phyloP scores from a whole-genome alignment of 2,113 vertebrate genomes.

The Gambusia holbrooki region DNA sequence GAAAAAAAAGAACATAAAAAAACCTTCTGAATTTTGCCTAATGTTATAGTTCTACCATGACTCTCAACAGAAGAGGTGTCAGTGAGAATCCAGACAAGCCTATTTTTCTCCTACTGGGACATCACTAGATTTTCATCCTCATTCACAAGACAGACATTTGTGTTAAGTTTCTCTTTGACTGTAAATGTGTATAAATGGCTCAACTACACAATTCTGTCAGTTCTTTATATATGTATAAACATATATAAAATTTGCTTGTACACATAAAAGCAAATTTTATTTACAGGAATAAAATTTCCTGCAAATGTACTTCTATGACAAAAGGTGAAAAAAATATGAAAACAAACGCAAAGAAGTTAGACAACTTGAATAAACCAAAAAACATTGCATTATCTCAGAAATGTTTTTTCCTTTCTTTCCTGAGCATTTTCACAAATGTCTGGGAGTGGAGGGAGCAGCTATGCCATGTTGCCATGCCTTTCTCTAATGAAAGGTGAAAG shows the following conservation, averaged over 20 bases:
- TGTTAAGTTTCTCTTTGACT: constrained; percentile 2
- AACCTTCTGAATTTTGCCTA: too few species aligned
- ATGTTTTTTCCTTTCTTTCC: not conserved
- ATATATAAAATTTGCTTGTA: too few species aligned
- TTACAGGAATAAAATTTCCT: not conserved
- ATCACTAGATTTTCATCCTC: not conserved
- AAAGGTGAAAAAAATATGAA: too few species aligned
- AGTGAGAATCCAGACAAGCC: not conserved
- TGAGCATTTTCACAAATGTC: not conserved
- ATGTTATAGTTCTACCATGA: too few species aligned
- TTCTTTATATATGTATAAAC: not conserved
- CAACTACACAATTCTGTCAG: not conserved
- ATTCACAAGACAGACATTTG: constrained; percentile 1
- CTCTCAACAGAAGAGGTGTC: not conserved
- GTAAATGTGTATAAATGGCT: constrained; percentile 1
- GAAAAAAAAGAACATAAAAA: too few species aligned
- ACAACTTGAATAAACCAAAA: not conserved
- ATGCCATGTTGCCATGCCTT: too few species aligned
- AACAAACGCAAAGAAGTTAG: not conserved
- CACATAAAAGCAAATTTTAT: too few species aligned
- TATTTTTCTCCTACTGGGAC: not conserved
- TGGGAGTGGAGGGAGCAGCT: too few species aligned
- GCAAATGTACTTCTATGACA: not conserved
- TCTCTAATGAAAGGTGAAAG: too few species aligned
- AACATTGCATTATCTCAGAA: not conserved